phyloP scores from a whole-genome alignment of 2,113 vertebrate species.

The Fregata magnificens region DNA sequence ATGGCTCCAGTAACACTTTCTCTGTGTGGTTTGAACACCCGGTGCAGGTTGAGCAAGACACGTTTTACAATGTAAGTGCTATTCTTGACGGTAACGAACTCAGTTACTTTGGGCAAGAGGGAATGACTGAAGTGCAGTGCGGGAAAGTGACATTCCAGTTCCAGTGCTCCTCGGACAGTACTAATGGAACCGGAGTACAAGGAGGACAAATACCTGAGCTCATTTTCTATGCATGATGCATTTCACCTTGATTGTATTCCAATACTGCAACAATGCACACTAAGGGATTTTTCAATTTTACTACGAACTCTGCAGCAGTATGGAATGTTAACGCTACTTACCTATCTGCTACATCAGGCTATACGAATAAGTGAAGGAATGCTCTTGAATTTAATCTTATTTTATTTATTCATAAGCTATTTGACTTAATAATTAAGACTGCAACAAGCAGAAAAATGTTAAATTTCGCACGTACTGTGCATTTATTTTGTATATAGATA shows the following conservation, averaged over 20 bases:
- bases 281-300: constrained; percentile 66
- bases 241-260: constrained; percentile 69
- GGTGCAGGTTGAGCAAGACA: constrained; percentile 93
- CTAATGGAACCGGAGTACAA: constrained; percentile 97
- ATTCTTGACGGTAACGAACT: constrained; percentile 93
- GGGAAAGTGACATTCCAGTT: constrained; percentile 97
- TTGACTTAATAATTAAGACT: constrained; percentile 82
- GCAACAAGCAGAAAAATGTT: constrained; percentile 70
- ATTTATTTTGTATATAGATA: constrained; percentile 80
- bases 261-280: constrained; percentile 67
- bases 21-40: constrained; percentile 95
- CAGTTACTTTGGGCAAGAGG: constrained; percentile 98
- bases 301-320: constrained; percentile 62
- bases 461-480: constrained; percentile 79
- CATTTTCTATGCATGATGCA: constrained; percentile 91
- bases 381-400: constrained; percentile 79
- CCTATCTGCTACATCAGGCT: constrained; percentile 69
- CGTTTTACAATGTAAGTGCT: constrained; percentile 93
- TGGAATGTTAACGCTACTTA: constrained; percentile 62
- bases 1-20: constrained; percentile 93
- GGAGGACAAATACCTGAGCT: constrained; percentile 98
- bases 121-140: constrained; percentile 96
- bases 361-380: constrained; percentile 75
- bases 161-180: constrained; percentile 98
- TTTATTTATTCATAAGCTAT: constrained; percentile 87